Base-by-base conservation (phyloP, 2,888 invertebrate species). In the Orchesella flavescens region DNA sequence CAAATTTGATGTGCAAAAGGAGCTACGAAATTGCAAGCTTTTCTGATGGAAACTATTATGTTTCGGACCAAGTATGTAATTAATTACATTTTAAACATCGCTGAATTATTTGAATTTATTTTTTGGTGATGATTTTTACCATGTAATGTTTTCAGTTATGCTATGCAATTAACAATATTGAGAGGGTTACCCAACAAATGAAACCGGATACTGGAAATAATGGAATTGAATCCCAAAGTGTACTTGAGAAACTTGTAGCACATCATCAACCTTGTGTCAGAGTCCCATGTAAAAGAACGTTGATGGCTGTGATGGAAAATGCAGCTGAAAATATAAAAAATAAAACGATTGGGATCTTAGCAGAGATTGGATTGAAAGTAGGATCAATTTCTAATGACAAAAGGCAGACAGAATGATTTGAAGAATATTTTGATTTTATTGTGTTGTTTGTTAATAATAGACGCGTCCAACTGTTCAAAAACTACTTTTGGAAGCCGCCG, bases 91-190 rank as follows among this genome's bases (percentile, higher is more conserved):
- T n/a, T n/a, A n/a, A n/a, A n/a, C n/a, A n/a, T n/a, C n/a, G n/a
- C n/a, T n/a, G n/a, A n/a, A n/a, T n/a, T n/a, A n/a, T n/a, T n/a
- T n/a, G n/a, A n/a, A n/a, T n/a, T n/a, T n/a, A n/a, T n/a, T 34
- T 34, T 34, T 34, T 4, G 2, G 7, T 34, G 7, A 34, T 34
- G 7, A 34, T 4, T 34, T 34, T 34, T n/a, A n/a, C 3, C 34
- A 7, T 34, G 7, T 34, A 4, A 34, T 7, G 7, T 34, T 7
- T 34, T 34, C 34, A 34, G 34, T 7, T 34, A 34, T 34, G 98
- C 89, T 93, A 97, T 44, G 97, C 97, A 4, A 96, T 98, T 85
- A 99, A 99, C 91, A 98, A 99, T 89, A 97, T 98, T 87, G 97
- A 98, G 90, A 97, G 97, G 90, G 97, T 98, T 24, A 92, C 96